These are phyloP conservation scores for Ctenodactylus gundi DNA, from an alignment of 2,113 vertebrate species.

Conservation along the genomic window DNA sequence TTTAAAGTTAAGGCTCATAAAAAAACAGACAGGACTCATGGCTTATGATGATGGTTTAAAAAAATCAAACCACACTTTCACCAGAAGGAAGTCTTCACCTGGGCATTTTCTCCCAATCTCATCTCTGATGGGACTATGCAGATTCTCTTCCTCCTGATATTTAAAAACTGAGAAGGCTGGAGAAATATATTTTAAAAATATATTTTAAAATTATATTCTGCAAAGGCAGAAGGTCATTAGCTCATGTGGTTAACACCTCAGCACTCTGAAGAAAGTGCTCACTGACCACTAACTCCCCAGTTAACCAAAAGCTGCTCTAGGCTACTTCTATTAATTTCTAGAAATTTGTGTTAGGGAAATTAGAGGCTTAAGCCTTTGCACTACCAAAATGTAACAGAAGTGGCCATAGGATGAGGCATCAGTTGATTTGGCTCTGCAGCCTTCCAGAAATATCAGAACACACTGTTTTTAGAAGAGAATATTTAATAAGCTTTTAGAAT, in stretches of 20 bases:
- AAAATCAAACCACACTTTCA: neutral
- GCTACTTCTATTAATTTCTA: neutral
- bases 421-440: neutral
- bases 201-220: neutral
- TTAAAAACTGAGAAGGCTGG: neutral
- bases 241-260: neutral
- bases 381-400: neutral
- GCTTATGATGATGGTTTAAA: conserved; percentile 73
- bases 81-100: neutral
- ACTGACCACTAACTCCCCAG: neutral
- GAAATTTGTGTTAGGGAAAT: neutral
- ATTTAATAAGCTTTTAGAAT: conserved; percentile 38
- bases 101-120: neutral
- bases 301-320: neutral
- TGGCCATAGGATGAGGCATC: neutral
- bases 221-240: neutral
- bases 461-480: neutral
- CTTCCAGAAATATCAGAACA: neutral
- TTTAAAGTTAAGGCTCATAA: conserved; percentile 92
- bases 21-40: conserved; percentile 90
- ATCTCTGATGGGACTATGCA: neutral
- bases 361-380: neutral
- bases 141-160: neutral
- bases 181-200: neutral
- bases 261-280: neutral